A percentile compares a stretch with the other conserved stretches of the same genome.
These are phyloP conservation scores for Andricus grossulariae DNA, from an alignment of 1,140 invertebrate genomes.

Conservation along the genomic window DNA sequence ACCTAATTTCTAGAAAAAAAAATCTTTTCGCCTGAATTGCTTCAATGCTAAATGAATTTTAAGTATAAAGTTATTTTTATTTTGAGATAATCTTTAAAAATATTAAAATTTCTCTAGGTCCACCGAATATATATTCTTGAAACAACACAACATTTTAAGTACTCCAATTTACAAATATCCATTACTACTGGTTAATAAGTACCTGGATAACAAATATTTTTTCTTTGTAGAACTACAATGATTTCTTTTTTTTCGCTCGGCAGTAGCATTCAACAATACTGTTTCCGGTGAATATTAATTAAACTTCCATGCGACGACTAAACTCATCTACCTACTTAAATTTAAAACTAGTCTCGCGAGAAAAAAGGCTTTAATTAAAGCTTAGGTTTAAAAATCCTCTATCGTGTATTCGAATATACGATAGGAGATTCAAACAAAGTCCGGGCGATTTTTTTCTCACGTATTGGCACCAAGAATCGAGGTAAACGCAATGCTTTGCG, in stretches of 20 bases:
- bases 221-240: background rate
- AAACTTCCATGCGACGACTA: constrained; percentile 6
- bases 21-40: too few relatives aligned
- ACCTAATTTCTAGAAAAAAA: too few relatives aligned
- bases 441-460: background rate
- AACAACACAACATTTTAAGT: too few relatives aligned
- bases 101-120: too few relatives aligned
- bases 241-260: background rate
- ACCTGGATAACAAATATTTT: too few relatives aligned
- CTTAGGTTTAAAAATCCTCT: background rate
- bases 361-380: background rate
- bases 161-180: too few relatives aligned
- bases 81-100: too few relatives aligned
- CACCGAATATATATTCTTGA: too few relatives aligned
- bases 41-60: too few relatives aligned
- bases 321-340: constrained; percentile 16
- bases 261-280: constrained; percentile 19
- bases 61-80: too few relatives aligned
- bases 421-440: background rate
- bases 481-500: background rate
- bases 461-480: background rate
- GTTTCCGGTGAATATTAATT: constrained; percentile 20
- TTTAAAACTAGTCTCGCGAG: background rate
- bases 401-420: too few relatives aligned
- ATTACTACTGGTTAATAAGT: too few relatives aligned